phyloP scores from a whole-genome alignment of 1,140 invertebrate species.

The Drosophila nasuta region DNA sequence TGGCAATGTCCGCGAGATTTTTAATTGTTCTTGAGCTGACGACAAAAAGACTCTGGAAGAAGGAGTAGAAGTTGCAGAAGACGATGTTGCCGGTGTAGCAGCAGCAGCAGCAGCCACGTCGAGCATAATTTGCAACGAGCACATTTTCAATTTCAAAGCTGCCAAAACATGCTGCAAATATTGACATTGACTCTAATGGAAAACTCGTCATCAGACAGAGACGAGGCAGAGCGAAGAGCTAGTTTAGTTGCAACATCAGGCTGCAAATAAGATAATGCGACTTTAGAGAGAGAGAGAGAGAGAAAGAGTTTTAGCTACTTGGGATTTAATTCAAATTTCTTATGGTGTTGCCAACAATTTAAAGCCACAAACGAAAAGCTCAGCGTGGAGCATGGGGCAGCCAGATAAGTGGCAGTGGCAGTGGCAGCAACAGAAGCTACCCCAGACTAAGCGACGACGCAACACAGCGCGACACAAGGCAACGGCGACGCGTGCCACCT shows the following conservation, averaged over 20 bases:
- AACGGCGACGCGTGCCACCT: conserved; percentile 58
- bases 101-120: conserved; percentile 27
- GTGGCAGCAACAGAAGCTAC: conserved; percentile 1
- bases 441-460: conserved; percentile 59
- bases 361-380: conserved; percentile 26
- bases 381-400: neutral
- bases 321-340: conserved; percentile 44
- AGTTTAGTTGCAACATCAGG: conserved; percentile 1
- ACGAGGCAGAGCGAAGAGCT: neutral
- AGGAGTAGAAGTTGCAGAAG: neutral
- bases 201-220: conserved; percentile 64
- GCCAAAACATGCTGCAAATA: conserved; percentile 79
- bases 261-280: conserved; percentile 21
- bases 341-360: conserved; percentile 20
- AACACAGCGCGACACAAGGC: conserved; percentile 17
- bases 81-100: neutral
- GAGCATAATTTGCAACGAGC: conserved; percentile 46
- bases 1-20: conserved; percentile 49
- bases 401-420: conserved; percentile 55
- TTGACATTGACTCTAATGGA: conserved; percentile 78
- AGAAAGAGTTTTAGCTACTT: conserved; percentile 6
- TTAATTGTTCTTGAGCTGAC: conserved; percentile 42
- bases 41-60: neutral
- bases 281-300: conserved; percentile 1
- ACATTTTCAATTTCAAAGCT: conserved; percentile 78